Base-by-base conservation (phyloP, 1,140 invertebrate species). In the Drosophila gunungcola region DNA sequence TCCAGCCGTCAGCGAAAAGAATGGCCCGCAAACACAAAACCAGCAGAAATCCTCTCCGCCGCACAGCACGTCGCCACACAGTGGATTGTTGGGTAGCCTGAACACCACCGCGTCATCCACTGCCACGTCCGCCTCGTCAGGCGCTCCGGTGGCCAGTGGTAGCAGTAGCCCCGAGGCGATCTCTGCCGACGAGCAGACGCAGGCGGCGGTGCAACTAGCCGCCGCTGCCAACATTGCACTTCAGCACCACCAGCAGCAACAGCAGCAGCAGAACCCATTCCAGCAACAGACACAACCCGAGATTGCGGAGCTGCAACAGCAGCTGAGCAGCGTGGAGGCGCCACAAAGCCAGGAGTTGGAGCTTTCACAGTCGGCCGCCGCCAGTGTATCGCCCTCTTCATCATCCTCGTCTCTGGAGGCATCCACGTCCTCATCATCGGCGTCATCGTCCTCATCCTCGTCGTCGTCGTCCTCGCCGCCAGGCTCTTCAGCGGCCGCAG, bases 1-100 rank as follows among this genome's bases (percentile, higher is more conserved):
- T 48, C 42, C 46, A 91, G 90, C 91, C 70, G 91, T 91, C 57
- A 91, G 72, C 45, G 91, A 92, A 78, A 92, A 91, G 49, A 91
- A 91, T 85, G 84, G 88, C 78, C 74, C 91, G 64, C 84, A 84
- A 72, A 55, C 58, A 38, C 73, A 86, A 84, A 83, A 84, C 62
- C 73, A 72, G 56, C 68, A 91, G 55, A 91, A 90, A 67, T 91
- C 88, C n/a, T 89, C 88, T 53, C 91, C 83, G 56, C 91, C 86
- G 42, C 91, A 90, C 52, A 90, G 77, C 29, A 81, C 74, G 36
- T 74, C 83, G 48, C 83, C 80, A 43, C 88, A 90, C 41, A 57
- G 62, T 34, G 86, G 82, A 29, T 32, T 86, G 9, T 36, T 90
- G 42, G 85, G 81, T n/a, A 91, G 73, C 75, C 60, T 91, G 43